These are phyloP conservation scores for Drosophila repleta DNA, from an alignment of 1,140 invertebrate species.

Conservation along the genomic window DNA sequence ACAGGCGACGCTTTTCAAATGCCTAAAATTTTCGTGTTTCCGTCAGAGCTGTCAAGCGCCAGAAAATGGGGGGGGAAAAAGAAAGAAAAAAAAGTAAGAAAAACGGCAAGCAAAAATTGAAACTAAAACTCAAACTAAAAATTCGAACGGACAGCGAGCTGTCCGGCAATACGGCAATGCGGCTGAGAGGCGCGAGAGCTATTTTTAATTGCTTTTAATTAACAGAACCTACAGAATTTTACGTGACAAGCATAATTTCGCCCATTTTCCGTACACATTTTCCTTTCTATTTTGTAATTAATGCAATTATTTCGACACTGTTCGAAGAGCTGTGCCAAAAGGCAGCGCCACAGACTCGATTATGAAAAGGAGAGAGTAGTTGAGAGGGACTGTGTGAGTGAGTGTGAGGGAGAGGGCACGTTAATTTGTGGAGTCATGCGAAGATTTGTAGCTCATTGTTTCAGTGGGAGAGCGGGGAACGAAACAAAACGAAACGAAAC, in stretches of 20 bases:
- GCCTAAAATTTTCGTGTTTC: constrained; percentile 59
- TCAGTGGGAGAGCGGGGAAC: neutral
- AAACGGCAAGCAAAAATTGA: neutral
- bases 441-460: constrained; percentile 41
- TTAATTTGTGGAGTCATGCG: neutral
- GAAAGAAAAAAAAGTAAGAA: neutral
- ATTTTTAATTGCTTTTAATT: constrained; percentile 82
- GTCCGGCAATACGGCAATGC: constrained; percentile 56
- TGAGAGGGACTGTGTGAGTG: neutral
- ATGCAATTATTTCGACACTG: constrained; percentile 70
- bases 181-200: constrained; percentile 50
- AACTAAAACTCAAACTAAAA: constrained; percentile 18
- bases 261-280: constrained; percentile 23
- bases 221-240: constrained; percentile 66
- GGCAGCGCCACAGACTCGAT: constrained; percentile 6
- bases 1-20: constrained; percentile 66
- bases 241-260: constrained; percentile 75
- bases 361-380: neutral
- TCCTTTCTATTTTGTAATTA: constrained; percentile 54
- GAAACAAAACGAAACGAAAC: neutral
- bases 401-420: neutral
- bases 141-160: constrained; percentile 26
- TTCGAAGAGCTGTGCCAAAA: constrained; percentile 33
- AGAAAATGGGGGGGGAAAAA: constrained; percentile 2
- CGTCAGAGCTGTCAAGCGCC: constrained; percentile 63